phyloP scores from a whole-genome alignment of 2,113 vertebrate genomes.

The Ochotona curzoniae region DNA sequence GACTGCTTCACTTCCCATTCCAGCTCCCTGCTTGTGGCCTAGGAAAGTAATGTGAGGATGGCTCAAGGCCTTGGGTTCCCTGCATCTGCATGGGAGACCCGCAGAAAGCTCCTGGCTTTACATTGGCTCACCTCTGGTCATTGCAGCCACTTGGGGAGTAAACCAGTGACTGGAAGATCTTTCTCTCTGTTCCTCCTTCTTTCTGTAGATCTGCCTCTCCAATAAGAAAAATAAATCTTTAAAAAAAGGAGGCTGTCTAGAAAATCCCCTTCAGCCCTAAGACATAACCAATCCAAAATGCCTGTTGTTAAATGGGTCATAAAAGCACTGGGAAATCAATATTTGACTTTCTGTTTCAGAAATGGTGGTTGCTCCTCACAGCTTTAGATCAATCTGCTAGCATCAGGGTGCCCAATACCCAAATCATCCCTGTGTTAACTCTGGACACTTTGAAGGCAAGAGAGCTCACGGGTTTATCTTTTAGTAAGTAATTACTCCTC shows the following conservation, averaged over 20 bases:
- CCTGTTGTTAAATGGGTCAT: constrained; percentile 77
- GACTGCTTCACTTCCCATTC: no score
- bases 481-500: constrained; percentile 10
- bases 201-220: no score
- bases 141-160: no score
- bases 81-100: no score
- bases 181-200: no score
- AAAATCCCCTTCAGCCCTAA: constrained; percentile 60
- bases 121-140: no score
- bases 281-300: constrained; percentile 75
- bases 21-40: no score
- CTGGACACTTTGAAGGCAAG: constrained; percentile 12
- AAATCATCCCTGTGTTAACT: constrained; percentile 57
- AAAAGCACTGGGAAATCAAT: constrained; percentile 71
- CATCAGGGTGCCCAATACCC: constrained; percentile 17
- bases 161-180: no score
- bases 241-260: constrained; percentile 38
- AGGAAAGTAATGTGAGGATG: no score
- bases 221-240: no score
- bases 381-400: constrained; percentile 61
- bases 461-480: constrained; percentile 48
- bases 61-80: no score
- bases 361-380: constrained; percentile 63
- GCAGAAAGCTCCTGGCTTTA: no score
- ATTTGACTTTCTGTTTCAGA: constrained; percentile 70